Evolutionary conservation across 2,888 invertebrate species (phyloP).

Genomic region (Synanthedon andrenaeformis): DNA sequence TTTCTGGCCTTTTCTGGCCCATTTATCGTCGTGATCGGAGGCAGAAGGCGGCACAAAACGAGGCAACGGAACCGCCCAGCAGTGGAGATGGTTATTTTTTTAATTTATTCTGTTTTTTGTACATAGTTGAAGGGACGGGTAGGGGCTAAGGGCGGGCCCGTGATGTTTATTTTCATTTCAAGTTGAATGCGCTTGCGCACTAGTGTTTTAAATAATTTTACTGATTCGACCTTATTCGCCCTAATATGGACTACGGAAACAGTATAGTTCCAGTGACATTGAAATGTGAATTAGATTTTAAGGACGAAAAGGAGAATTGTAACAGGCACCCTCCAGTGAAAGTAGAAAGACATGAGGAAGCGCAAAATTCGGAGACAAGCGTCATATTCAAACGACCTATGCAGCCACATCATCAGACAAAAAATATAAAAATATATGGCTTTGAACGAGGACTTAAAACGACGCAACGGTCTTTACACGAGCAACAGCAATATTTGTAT

Average conservation of each 20-base stretch:
- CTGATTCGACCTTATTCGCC: conserved; percentile 10
- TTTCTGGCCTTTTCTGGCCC: conserved; percentile 37
- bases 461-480: conserved; percentile 32
- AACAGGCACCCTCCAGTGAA: conserved; percentile 49
- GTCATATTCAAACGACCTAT: conserved; percentile 44
- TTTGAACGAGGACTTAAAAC: conserved; percentile 45
- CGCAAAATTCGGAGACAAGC: conserved; percentile 50
- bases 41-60: conserved; percentile 45
- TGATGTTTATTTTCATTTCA: background rate
- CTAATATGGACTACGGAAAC: conserved; percentile 49
- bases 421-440: conserved; percentile 30
- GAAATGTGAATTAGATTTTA: conserved; percentile 49
- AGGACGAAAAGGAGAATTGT: conserved; percentile 53
- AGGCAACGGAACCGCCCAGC: conserved; percentile 25
- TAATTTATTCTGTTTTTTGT: conserved; percentile 64
- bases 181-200: conserved; percentile 19
- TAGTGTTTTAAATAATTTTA: conserved; percentile 18
- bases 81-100: conserved; percentile 56
- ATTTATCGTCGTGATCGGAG: conserved; percentile 12
- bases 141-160: conserved; percentile 41
- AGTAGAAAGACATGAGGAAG: conserved; percentile 35
- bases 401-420: conserved; percentile 32
- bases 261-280: conserved; percentile 47
- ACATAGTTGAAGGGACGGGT: conserved; percentile 64
- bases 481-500: conserved; percentile 26